A percentile compares a stretch with the other conserved stretches of the same genome.
Conservation (phyloP, 30 jellyfish, hydroid and myxozoan genomes). For the Rhopilema esculentum region DNA sequence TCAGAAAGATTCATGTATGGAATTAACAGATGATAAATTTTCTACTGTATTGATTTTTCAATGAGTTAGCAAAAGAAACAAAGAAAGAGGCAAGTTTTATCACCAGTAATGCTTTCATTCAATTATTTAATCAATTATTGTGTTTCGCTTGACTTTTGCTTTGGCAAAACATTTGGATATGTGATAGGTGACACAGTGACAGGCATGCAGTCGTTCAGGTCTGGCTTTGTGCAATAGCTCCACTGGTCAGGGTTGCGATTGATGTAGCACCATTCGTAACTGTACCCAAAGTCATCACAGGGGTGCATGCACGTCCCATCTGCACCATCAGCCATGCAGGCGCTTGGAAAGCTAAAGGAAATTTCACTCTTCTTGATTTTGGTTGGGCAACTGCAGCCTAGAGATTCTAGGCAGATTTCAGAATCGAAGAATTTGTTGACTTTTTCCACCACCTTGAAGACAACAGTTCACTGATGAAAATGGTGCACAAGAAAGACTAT, state of each 20-base stretch:
- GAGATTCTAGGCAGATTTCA: not conserved
- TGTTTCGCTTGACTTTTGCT: not conserved
- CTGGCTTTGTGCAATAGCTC: not conserved
- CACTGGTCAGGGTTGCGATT: not conserved
- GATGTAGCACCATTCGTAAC: slow-evolving; percentile 37
- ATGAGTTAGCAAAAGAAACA: too few species aligned
- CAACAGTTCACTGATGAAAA: too few species aligned
- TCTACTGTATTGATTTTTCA: too few species aligned
- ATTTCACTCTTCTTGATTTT: not conserved
- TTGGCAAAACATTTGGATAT: slow-evolving; percentile 26
- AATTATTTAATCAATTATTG: too few species aligned
- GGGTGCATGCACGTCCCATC: slow-evolving; percentile 37
- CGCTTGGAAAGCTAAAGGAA: slow-evolving; percentile 6
- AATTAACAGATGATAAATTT: too few species aligned
- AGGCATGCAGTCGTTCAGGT: slow-evolving; percentile 1
- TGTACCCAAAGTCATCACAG: slow-evolving; percentile 6
- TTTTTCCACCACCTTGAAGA: slow-evolving; percentile 15
- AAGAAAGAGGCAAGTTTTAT: too few species aligned
- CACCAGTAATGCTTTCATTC: too few species aligned
- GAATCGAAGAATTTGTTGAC: slow-evolving; percentile 25
- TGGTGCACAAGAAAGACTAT: too few species aligned
- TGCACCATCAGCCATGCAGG: not conserved
- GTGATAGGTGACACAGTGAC: not conserved
- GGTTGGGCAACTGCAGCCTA: slow-evolving; percentile 26
- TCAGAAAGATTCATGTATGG: too few species aligned